Evolutionary conservation across 1,140 invertebrate species (phyloP).

Genomic region (Mercenaria mercenaria): DNA sequence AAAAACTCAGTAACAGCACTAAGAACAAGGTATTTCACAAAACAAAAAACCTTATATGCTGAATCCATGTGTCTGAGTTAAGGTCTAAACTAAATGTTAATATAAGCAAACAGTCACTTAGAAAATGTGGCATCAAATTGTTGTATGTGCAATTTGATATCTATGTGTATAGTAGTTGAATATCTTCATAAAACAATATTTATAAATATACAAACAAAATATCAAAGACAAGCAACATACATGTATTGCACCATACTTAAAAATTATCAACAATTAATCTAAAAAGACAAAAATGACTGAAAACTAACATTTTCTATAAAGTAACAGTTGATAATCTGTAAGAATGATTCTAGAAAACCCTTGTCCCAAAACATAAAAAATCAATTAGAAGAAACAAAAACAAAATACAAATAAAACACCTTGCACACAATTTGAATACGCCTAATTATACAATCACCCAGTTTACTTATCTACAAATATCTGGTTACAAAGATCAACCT

Average conservation of each 20-base stretch:
- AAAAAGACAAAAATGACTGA: not conserved
- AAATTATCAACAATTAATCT: not conserved
- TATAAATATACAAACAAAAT: constrained; percentile 27
- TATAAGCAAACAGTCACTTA: no score
- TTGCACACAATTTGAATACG: constrained; percentile 36
- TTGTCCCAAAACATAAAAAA: not conserved
- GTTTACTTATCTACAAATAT: not conserved
- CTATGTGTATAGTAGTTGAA: not conserved
- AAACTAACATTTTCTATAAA: not conserved
- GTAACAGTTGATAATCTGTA: not conserved
- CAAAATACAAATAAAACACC: not conserved
- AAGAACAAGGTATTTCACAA: no score
- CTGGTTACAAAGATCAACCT: not conserved
- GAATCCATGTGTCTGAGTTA: no score
- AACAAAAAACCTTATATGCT: no score
- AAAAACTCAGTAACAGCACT: no score
- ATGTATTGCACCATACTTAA: not conserved
- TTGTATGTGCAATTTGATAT: not conserved
- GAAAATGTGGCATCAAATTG: no score
- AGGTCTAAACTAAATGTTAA: no score
- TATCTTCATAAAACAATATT: not conserved
- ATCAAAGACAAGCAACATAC: not conserved
- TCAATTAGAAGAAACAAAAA: not conserved
- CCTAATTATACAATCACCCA: not conserved
- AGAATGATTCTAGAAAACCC: constrained; percentile 16